phyloP scores from a whole-genome alignment of 2,113 vertebrate genomes.

The pig (Sus scrofa) region DNA sequence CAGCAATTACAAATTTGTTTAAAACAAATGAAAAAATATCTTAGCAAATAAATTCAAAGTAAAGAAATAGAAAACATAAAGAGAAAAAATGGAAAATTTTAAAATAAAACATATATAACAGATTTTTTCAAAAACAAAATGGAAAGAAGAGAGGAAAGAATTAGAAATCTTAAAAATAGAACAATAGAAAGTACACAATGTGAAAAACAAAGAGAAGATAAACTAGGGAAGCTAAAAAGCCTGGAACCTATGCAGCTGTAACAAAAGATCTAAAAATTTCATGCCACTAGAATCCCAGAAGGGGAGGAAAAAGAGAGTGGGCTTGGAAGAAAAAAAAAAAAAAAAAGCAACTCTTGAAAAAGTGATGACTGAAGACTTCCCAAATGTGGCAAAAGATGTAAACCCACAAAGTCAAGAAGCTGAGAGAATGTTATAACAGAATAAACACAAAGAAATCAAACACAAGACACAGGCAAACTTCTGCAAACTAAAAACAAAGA shows the following conservation, averaged over 20 bases:
- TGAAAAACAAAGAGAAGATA: not conserved
- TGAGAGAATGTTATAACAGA: not conserved
- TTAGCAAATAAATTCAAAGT: not conserved
- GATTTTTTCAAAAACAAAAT: not conserved
- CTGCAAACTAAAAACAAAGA: not conserved
- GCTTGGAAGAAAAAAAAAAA: not conserved
- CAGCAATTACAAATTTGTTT: not conserved
- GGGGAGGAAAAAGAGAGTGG: not conserved
- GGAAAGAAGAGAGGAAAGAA: not conserved
- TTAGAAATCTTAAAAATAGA: not conserved
- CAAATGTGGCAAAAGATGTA: not conserved
- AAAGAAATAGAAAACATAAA: not conserved
- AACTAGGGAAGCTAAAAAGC: not conserved
- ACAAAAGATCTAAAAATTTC: not conserved
- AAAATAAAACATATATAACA: not conserved
- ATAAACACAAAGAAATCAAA: not conserved
- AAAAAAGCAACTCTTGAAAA: too few relatives aligned
- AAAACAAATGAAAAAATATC: not conserved
- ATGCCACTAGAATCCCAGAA: not conserved
- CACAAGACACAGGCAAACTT: not conserved
- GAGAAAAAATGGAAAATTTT: not conserved
- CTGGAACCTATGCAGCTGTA: not conserved
- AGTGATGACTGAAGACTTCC: not conserved
- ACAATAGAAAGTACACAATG: not conserved
- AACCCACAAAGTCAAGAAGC: not conserved